These are phyloP conservation scores for Lepidotrigona ventralis DNA, from an alignment of 1,140 invertebrate genomes.

Conservation along the genomic window DNA sequence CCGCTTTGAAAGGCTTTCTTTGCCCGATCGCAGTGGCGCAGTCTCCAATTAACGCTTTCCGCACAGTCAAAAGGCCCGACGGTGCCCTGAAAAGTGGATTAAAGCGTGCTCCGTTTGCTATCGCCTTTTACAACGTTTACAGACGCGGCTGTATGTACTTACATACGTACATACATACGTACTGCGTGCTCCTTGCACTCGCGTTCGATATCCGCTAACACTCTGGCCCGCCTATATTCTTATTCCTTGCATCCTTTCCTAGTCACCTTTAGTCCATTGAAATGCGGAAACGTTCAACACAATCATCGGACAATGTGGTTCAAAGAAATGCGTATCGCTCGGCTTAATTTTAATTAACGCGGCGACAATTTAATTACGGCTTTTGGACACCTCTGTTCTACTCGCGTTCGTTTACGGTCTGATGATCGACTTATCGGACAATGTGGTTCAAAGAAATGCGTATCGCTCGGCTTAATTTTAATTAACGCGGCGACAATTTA, in stretches of 20 bases:
- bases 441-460: neutral
- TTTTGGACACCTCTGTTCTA: neutral
- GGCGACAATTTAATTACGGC: neutral
- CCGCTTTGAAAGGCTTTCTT: constrained; percentile 66
- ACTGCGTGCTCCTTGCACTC: constrained; percentile 20
- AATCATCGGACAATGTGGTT: neutral
- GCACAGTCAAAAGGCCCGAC: constrained; percentile 70
- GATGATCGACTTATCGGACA: neutral
- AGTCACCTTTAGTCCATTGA: constrained; percentile 2
- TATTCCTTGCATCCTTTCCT: neutral
- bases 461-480: constrained; percentile 17
- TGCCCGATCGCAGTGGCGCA: constrained; percentile 64
- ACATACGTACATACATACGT: constrained; percentile 3
- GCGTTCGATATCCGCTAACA: constrained; percentile 4
- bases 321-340: neutral
- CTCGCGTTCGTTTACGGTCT: neutral
- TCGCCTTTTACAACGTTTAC: constrained; percentile 68
- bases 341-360: constrained; percentile 37
- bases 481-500: constrained; percentile 23
- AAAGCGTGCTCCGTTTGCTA: constrained; percentile 68
- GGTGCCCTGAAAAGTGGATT: constrained; percentile 65
- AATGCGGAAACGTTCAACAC: constrained; percentile 1
- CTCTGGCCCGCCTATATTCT: constrained; percentile 29
- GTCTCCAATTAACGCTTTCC: constrained; percentile 77
- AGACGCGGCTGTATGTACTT: constrained; percentile 19